Evolutionary conservation across 2,113 vertebrate genomes (phyloP).

Genomic region (Taxidea taxus): DNA sequence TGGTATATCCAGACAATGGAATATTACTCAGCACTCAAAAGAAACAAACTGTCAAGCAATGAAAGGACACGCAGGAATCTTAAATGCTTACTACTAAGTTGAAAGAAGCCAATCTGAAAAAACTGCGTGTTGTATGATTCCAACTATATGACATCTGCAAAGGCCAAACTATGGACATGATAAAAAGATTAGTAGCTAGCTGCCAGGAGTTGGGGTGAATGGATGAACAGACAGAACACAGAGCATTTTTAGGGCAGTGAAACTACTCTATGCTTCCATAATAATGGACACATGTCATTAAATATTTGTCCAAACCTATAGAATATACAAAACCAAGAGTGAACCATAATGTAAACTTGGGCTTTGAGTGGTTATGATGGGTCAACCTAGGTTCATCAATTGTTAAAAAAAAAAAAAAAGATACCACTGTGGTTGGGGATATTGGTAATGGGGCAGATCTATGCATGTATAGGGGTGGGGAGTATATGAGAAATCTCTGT

Average conservation of each 20-base stretch:
- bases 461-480: too few relatives aligned
- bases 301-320: too few relatives aligned
- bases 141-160: neutral
- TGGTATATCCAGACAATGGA: too few relatives aligned
- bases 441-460: too few relatives aligned
- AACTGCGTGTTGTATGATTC: neutral
- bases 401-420: too few relatives aligned
- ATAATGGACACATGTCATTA: neutral
- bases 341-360: too few relatives aligned
- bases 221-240: neutral
- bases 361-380: too few relatives aligned
- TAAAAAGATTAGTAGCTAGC: neutral
- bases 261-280: neutral
- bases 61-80: neutral
- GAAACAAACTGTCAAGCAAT: neutral
- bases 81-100: neutral
- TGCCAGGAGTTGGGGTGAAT: too few relatives aligned
- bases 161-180: neutral
- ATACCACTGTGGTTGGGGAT: too few relatives aligned
- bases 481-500: too few relatives aligned
- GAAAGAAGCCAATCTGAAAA: neutral
- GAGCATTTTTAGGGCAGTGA: neutral
- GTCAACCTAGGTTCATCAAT: too few relatives aligned
- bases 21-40: neutral
- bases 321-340: too few relatives aligned